Conservation (phyloP, 2,888 invertebrate genomes). For the Neria commutata region DNA sequence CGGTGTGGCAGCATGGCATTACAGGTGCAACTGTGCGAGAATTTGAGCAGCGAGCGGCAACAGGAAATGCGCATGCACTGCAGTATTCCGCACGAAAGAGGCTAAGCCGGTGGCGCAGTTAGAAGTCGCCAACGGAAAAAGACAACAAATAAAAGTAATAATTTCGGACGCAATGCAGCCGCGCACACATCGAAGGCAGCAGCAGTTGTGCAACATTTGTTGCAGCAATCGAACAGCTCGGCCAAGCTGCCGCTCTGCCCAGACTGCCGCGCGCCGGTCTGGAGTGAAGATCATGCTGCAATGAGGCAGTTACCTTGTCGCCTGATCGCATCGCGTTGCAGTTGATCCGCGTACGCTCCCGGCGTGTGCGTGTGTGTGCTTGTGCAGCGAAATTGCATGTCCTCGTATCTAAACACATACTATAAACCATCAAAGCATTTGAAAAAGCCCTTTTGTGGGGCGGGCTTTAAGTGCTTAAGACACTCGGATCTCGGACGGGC, state of each 20-base stretch:
- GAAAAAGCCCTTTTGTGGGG: slow-evolving; percentile 10
- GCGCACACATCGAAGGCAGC: neutral
- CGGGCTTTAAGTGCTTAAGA: slow-evolving; percentile 18
- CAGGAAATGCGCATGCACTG: neutral
- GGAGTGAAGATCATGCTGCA: neutral
- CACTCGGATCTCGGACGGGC: neutral
- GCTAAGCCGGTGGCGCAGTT: neutral
- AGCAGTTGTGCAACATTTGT: neutral
- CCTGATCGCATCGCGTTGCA: neutral
- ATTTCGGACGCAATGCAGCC: neutral
- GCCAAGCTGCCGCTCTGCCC: neutral
- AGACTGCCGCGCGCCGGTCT: neutral
- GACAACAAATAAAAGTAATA: neutral
- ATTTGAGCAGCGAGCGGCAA: too few relatives aligned
- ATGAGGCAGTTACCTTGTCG: slow-evolving; percentile 1
- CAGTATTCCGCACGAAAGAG: neutral
- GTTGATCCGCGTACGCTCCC: neutral
- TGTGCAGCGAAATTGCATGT: slow-evolving; percentile 44
- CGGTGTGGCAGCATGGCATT: too few relatives aligned
- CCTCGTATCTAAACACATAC: slow-evolving; percentile 51
- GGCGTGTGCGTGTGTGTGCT: neutral
- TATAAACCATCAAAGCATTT: slow-evolving; percentile 40
- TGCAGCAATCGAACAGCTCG: neutral
- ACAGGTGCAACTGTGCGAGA: neutral
- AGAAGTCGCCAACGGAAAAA: neutral